Evolutionary conservation across 2,888 invertebrate genomes (phyloP), one percentile per base, ranked within the genome.

Genomic region (Druceiella hillmani): DNA sequence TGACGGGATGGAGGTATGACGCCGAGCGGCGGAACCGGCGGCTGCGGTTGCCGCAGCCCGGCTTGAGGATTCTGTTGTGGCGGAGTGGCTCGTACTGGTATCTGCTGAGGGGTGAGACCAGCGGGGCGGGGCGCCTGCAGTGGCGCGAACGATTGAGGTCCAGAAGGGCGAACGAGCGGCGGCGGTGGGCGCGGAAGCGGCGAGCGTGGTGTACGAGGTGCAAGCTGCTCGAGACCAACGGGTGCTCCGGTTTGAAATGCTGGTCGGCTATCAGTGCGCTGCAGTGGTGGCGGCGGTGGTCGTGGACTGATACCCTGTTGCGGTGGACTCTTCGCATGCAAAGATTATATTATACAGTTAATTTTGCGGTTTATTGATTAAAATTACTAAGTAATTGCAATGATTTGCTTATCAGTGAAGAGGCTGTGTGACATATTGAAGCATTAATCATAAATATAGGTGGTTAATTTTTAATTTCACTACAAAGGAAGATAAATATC

Each of bases 201-300:
- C 52, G 59, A 64, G 38, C 33, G 38, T 29, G 35, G 29, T 16
- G 63, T 55, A 33, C 69, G 59, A n/a, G 63, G 59, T 17, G 50
- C 58, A 41, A 65, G 57, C 45, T 64, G 65, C 24, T 60, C 56
- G 24, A 63, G 57, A 17, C 57, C 61, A 10, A 68, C 67, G 16
- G 63, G 62, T 28, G 68, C 70, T 44, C 70, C 70, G 17, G 69
- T 62, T 55, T 67, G 68, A 42, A 70, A 68, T 46, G 64, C 68
- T 16, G 69, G 69, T 43, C 68, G n/a, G 22, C n/a, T 20, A 7
- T 6, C 6, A 9, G 22, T 9, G n/a, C 6, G 55, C 24, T 53
- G 53, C 48, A 61, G 66, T 24, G 45, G 42, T 38, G 57, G 63
- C 13, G 17, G 29, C 17, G 26, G 4, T 3, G 13, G 10, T 6